These are phyloP conservation scores for Brienomyrus longianalis DNA, from an alignment of 2,113 vertebrate genomes.

Conservation along the genomic window DNA sequence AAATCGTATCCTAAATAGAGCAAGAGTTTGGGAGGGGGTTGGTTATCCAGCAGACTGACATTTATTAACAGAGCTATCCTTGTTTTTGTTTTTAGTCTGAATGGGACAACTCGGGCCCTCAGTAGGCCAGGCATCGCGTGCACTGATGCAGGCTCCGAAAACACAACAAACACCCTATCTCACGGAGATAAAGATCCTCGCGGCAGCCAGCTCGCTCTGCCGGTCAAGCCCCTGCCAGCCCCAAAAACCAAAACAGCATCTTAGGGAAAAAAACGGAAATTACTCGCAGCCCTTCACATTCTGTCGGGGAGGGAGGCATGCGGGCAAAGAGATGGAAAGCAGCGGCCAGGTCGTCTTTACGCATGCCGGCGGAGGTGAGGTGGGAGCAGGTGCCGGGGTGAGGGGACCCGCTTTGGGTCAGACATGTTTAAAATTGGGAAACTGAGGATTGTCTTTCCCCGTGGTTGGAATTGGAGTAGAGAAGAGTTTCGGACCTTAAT, in stretches of 20 bases:
- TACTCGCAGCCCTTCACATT: not conserved
- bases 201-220: conserved; percentile 41
- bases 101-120: not conserved
- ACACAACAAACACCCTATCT: conserved; percentile 44
- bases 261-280: not conserved
- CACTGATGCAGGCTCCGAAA: conserved; percentile 39
- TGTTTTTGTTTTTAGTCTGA: conserved; percentile 14
- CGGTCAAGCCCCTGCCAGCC: not conserved
- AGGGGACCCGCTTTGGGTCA: not conserved
- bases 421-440: not conserved
- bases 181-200: conserved; percentile 47
- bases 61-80: not conserved
- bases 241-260: conserved; percentile 11
- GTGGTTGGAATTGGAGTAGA: not conserved
- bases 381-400: not conserved
- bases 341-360: not conserved
- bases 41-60: not conserved
- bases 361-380: not conserved
- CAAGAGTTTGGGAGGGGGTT: not conserved
- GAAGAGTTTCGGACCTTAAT: not conserved
- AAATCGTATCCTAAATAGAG: not conserved
- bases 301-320: not conserved
- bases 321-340: not conserved
- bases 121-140: conserved; percentile 34
- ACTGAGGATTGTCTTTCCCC: not conserved